Percentiles rank a stretch among this genome's conserved stretches.
phyloP scores from a whole-genome alignment of 2,888 invertebrate genomes.

The Noctua pronuba region DNA sequence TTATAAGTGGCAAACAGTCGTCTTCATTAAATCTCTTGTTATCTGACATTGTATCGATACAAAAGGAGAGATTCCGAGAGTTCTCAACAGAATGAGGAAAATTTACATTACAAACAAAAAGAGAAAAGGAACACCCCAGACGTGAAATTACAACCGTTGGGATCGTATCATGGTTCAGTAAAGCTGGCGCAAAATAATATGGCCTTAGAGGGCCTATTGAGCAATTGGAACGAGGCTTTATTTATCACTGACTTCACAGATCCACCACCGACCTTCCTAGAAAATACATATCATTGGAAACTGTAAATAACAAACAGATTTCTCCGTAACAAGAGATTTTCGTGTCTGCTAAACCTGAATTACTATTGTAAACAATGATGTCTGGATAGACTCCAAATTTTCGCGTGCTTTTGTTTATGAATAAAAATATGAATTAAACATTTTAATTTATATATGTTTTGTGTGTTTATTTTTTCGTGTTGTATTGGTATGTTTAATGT shows the following conservation, averaged over 20 bases:
- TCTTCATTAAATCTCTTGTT: slow-evolving; percentile 82
- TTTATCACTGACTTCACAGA: slow-evolving; percentile 76
- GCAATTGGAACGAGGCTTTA: slow-evolving; percentile 70
- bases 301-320: slow-evolving; percentile 47
- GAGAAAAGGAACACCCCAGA: slow-evolving; percentile 78
- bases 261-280: slow-evolving; percentile 65
- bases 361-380: slow-evolving; percentile 18
- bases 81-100: slow-evolving; percentile 78
- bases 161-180: slow-evolving; percentile 72
- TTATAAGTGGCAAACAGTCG: slow-evolving; percentile 74
- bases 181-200: slow-evolving; percentile 75
- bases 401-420: background rate
- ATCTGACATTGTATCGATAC: slow-evolving; percentile 80
- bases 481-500: too few species aligned
- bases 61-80: slow-evolving; percentile 79
- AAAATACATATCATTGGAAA: slow-evolving; percentile 57
- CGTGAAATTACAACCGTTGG: slow-evolving; percentile 80
- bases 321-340: slow-evolving; percentile 18
- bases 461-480: too few species aligned
- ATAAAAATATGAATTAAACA: slow-evolving; percentile 20
- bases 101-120: slow-evolving; percentile 85
- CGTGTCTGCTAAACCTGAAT: background rate
- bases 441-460: too few species aligned
- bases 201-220: slow-evolving; percentile 71
- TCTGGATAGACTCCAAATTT: slow-evolving; percentile 32